Evolutionary conservation across 2,797 vertebrate genomes (phyloP).

Genomic region (Tamandua tetradactyla): DNA sequence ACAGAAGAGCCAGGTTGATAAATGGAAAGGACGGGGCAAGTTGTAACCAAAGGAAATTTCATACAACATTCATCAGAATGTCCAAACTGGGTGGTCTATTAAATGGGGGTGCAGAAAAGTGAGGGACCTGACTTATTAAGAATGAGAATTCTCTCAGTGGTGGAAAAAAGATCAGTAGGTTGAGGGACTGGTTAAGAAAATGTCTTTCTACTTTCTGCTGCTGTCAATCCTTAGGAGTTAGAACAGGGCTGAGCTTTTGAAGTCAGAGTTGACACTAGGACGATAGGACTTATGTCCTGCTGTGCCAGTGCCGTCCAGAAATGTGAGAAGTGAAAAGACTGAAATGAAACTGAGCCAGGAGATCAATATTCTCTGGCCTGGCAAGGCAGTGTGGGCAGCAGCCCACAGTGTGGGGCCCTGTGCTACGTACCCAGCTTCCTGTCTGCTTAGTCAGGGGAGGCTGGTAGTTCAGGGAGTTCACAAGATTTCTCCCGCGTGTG

Average conservation of each 20-base stretch:
- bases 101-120: not conserved
- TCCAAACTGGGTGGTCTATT: conserved; percentile 26
- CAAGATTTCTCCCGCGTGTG: not conserved
- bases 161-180: not conserved
- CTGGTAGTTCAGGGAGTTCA: not conserved
- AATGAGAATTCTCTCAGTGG: not conserved
- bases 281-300: not conserved
- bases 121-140: not conserved
- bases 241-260: conserved; percentile 1
- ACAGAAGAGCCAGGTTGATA: not conserved
- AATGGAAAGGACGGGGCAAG: not conserved
- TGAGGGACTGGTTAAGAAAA: not conserved
- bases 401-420: not conserved
- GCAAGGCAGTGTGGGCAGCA: not conserved
- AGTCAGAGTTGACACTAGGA: not conserved
- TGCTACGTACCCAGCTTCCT: not conserved
- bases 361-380: not conserved
- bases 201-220: not conserved
- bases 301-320: not conserved
- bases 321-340: not conserved
- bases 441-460: not conserved
- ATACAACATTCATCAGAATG: not conserved
- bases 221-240: not conserved
- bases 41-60: conserved; percentile 34
- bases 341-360: not conserved